Percentiles rank a stretch among this genome's conserved stretches.
Evolutionary conservation across 2,113 vertebrate species (phyloP).

Genomic region (Hyperopisus bebe): DNA sequence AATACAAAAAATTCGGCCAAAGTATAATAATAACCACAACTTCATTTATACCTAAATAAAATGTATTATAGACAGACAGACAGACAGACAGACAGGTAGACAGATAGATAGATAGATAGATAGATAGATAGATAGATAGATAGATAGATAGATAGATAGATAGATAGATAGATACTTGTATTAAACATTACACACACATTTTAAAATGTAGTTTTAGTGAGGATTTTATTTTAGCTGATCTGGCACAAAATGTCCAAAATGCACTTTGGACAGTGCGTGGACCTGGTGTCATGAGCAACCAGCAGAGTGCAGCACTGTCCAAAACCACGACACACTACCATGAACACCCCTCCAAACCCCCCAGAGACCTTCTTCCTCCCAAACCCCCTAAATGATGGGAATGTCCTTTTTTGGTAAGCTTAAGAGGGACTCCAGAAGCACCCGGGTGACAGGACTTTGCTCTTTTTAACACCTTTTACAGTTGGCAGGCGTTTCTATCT

Average conservation of each 20-base stretch:
- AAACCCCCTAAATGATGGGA: background rate
- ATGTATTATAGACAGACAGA: background rate
- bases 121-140: no score
- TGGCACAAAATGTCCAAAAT: no score
- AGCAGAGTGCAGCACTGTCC: background rate
- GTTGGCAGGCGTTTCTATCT: background rate
- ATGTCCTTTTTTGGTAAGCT: background rate
- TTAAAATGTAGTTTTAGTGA: background rate
- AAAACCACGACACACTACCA: background rate
- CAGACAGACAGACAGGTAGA: no score
- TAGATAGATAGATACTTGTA: background rate
- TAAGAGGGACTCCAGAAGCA: background rate
- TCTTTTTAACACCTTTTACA: background rate
- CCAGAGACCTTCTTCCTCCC: background rate
- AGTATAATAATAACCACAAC: background rate
- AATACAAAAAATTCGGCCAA: background rate
- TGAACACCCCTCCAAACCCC: background rate
- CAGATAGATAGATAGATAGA: no score
- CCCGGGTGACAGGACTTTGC: background rate
- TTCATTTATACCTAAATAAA: background rate
- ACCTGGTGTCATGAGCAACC: background rate
- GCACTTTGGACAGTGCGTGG: background rate
- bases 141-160: background rate
- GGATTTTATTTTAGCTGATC: background rate
- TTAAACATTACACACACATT: no score